Evolutionary conservation across 2,113 vertebrate genomes (phyloP).

Genomic region (Thalassoma bifasciatum): DNA sequence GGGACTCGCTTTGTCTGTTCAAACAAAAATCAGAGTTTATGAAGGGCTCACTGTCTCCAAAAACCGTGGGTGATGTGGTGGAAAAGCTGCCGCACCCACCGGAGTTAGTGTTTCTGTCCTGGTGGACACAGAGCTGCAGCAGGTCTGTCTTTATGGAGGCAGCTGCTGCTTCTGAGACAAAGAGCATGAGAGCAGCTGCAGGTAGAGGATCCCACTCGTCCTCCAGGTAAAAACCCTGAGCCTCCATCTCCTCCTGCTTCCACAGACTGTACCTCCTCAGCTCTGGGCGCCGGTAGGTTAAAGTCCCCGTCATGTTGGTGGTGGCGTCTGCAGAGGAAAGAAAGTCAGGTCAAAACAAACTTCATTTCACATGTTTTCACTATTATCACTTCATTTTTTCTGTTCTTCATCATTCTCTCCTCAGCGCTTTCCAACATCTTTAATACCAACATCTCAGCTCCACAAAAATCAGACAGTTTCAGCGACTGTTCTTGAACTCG

Average conservation of each 20-base stretch:
- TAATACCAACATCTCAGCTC: too few relatives aligned
- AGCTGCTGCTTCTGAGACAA: slow-evolving; percentile 83
- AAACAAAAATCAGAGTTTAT: slow-evolving; percentile 2
- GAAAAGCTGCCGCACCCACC: slow-evolving; percentile 50
- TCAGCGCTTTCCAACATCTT: too few relatives aligned
- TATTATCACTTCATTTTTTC: too few relatives aligned
- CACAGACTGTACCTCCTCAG: slow-evolving; percentile 75
- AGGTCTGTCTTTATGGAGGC: slow-evolving; percentile 76
- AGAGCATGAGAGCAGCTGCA: slow-evolving; percentile 83
- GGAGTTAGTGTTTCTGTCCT: background rate
- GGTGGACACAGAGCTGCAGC: slow-evolving; percentile 18
- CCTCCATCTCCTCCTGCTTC: slow-evolving; percentile 63
- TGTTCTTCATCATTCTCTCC: too few relatives aligned
- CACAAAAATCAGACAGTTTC: too few relatives aligned
- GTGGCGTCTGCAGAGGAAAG: slow-evolving; percentile 35
- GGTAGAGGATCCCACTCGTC: background rate
- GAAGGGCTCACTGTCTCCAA: too few relatives aligned
- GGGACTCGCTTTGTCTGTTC: slow-evolving; percentile 66
- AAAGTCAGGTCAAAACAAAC: background rate
- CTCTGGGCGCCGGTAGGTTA: slow-evolving; percentile 54
- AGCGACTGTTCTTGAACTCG: too few relatives aligned
- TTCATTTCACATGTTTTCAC: too few relatives aligned
- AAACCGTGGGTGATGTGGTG: too few relatives aligned
- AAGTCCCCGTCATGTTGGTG: slow-evolving; percentile 17
- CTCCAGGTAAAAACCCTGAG: slow-evolving; percentile 3